Conservation (phyloP, 2,113 vertebrate species). For the Nestor notabilis region DNA sequence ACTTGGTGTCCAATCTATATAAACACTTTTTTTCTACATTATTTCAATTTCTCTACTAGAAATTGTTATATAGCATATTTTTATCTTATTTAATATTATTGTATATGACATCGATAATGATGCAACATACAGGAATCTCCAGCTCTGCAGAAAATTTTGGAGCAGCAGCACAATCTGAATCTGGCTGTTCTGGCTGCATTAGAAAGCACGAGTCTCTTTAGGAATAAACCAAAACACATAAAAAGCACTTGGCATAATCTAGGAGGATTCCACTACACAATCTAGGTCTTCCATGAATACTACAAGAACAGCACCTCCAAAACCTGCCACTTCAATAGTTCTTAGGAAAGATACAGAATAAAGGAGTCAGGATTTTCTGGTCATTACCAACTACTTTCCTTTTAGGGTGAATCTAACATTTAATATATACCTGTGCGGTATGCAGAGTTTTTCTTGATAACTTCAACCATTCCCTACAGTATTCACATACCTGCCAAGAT, state of each 20-base stretch:
- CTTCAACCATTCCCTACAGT: background rate
- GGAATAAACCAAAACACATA: background rate
- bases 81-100: background rate
- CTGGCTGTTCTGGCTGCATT: background rate
- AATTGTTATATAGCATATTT: background rate
- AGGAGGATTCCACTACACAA: background rate
- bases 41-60: background rate
- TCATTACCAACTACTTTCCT: background rate
- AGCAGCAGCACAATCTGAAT: background rate
- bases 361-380: background rate
- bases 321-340: background rate
- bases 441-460: background rate
- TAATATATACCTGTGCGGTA: background rate
- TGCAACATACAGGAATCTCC: background rate
- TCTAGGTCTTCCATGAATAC: background rate
- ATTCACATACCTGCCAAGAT: background rate
- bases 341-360: background rate
- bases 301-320: background rate
- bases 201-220: accelerated
- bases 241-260: background rate
- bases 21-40: background rate
- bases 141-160: background rate
- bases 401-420: background rate
- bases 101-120: background rate
- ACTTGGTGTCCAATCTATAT: background rate